Percentiles rank a stretch among this genome's conserved stretches.
These are phyloP conservation scores for Minunthozetes semirufus DNA, from an alignment of 2,888 invertebrate species.

Conservation along the genomic window DNA sequence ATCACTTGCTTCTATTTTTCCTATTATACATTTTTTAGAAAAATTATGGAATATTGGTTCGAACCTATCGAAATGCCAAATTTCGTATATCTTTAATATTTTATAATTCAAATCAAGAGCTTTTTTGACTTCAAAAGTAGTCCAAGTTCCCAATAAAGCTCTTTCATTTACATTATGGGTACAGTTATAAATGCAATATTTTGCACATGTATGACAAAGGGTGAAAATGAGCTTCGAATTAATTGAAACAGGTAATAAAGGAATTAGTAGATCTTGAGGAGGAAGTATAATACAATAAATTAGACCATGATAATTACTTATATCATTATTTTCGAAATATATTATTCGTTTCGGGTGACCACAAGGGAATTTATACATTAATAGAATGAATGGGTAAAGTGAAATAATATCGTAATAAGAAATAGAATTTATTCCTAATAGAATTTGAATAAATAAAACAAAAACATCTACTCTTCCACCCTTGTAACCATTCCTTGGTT, in stretches of 20 bases:
- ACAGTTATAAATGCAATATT: constrained; percentile 44
- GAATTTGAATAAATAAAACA: too few species aligned
- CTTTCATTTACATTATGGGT: constrained; percentile 44
- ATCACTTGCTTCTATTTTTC: constrained; percentile 44
- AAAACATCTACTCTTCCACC: too few species aligned
- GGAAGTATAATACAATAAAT: too few species aligned
- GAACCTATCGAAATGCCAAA: constrained; percentile 48
- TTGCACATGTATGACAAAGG: constrained; percentile 46
- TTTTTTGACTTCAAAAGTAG: constrained; percentile 46
- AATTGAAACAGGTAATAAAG: constrained; percentile 44
- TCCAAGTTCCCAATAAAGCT: constrained; percentile 46
- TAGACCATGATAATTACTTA: too few species aligned
- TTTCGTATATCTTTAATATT: constrained; percentile 45
- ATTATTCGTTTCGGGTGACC: too few species aligned
- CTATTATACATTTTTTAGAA: constrained; percentile 43
- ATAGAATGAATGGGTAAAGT: too few species aligned
- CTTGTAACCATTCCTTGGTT: too few species aligned
- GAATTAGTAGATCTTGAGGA: too few species aligned
- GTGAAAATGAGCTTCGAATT: constrained; percentile 46
- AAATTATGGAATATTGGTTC: constrained; percentile 43
- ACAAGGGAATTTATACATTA: too few species aligned
- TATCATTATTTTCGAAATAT: too few species aligned
- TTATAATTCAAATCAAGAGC: constrained; percentile 46
- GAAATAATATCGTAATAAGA: too few species aligned
- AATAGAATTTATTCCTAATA: too few species aligned